Evolutionary conservation across 2,888 invertebrate genomes (phyloP), one percentile per base, ranked within the genome.

Genomic region (Tipula vernalis): DNA sequence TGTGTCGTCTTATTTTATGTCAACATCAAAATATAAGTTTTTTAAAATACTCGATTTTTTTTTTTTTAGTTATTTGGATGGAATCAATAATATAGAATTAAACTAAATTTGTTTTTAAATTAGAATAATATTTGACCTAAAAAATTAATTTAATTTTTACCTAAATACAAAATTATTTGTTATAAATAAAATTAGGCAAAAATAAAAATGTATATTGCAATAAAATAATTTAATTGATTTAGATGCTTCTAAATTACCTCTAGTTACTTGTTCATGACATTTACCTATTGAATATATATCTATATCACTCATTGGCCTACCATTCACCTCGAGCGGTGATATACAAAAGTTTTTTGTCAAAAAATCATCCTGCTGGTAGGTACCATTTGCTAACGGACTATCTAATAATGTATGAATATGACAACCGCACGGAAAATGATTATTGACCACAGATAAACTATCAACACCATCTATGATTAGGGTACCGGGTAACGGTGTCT

Each of bases 391-490:
- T 88, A 97, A 92, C 51, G 96, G 95, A 88, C 96, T 96, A 87
- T 95, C 94, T 87, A 96, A 92, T 44, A 97, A 93, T 87, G 95
- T 94, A 89, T 96, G 95, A 86, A 95, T 93, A 89, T 96, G 96
- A 90, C 97, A 97, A 91, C 97, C 96, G 91, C 97, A 97, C 2
- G 97, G 97, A 90, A 97, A 95, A 90, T 96, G 96, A 91, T 97
- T 97, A 86, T 95, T 94, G 87, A 94, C 92, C 89, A 96, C 95
- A 89, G 95, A 94, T 87, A 97, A 91, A 89, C 93, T 94, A 88
- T 95, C 95, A 86, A 96, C 96, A n/a, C 94, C 94, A 88, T 95
- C 94, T 85, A 95, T 92, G n/a, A 94, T 92, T 87, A 97, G 93
- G 51, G 94, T 93, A 88, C 94, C 95, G 2, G 93, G 91, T 88